Percentiles rank a stretch among this genome's conserved stretches.
These are phyloP conservation scores for Encarsia formosa DNA, from an alignment of 2,888 invertebrate genomes.

Conservation along the genomic window DNA sequence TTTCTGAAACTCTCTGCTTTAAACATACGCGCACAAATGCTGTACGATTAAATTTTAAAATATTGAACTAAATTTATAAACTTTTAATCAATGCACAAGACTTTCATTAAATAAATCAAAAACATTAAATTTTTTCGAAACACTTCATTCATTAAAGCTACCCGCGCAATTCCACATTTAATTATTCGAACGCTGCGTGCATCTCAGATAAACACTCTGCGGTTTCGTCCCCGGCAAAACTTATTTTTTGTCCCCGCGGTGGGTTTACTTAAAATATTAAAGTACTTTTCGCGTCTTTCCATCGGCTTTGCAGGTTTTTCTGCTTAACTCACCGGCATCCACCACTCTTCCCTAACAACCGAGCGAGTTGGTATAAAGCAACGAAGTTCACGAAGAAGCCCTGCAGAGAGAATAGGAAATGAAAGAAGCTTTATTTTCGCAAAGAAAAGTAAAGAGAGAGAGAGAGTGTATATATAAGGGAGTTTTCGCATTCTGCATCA, in stretches of 20 bases:
- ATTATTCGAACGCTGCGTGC: too few relatives aligned
- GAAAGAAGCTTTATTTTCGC: slow-evolving; percentile 18
- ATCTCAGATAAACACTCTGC: background rate
- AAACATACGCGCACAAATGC: too few relatives aligned
- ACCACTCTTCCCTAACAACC: too few relatives aligned
- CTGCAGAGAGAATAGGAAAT: slow-evolving; percentile 3
- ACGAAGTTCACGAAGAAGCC: background rate
- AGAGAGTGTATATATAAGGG: background rate
- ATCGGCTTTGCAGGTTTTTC: slow-evolving; percentile 26
- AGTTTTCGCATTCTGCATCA: slow-evolving; percentile 18
- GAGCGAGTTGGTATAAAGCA: too few relatives aligned
- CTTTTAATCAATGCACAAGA: too few relatives aligned
- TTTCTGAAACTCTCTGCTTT: too few relatives aligned
- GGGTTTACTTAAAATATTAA: slow-evolving; percentile 51
- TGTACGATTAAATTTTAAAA: too few relatives aligned
- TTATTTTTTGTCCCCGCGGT: slow-evolving; percentile 38
- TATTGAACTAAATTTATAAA: too few relatives aligned
- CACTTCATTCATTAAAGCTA: too few relatives aligned
- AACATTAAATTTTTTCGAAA: too few relatives aligned
- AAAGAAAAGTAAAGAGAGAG: background rate
- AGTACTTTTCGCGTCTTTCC: slow-evolving; percentile 35
- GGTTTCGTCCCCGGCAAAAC: slow-evolving; percentile 27
- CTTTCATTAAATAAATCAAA: too few relatives aligned
- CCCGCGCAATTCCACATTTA: too few relatives aligned
- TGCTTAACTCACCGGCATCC: slow-evolving; percentile 23